A percentile compares a stretch with the other conserved stretches of the same genome.
phyloP scores from a whole-genome alignment of 1,140 invertebrate species.

The Pseudachorutes palmiensis region DNA sequence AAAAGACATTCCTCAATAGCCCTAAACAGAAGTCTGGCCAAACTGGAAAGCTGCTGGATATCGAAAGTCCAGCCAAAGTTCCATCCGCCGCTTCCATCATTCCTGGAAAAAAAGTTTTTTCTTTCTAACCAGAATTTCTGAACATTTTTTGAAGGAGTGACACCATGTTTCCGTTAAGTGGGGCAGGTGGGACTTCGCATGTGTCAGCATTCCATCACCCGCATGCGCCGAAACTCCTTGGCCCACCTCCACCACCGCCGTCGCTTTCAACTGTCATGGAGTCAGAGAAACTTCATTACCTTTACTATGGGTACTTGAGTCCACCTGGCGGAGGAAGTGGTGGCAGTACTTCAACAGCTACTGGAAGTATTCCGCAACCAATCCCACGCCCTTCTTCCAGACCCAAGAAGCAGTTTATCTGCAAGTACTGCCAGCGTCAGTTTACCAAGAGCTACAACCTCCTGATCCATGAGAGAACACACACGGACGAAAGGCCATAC shows the following conservation, averaged over 20 bases:
- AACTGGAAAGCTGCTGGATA: no score
- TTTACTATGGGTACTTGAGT: slow-evolving; percentile 3
- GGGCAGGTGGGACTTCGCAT: background rate
- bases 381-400: slow-evolving; percentile 42
- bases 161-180: background rate
- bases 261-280: background rate
- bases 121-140: no score
- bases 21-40: no score
- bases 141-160: background rate
- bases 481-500: slow-evolving; percentile 96
- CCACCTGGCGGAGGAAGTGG: background rate
- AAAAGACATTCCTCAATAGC: no score
- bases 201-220: slow-evolving; percentile 2
- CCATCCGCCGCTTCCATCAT: background rate
- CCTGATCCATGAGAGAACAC: slow-evolving; percentile 92
- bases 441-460: slow-evolving; percentile 98
- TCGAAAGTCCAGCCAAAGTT: background rate
- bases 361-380: background rate
- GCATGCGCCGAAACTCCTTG: background rate
- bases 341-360: background rate
- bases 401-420: slow-evolving; percentile 65
- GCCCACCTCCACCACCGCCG: background rate
- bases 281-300: slow-evolving; percentile 4
- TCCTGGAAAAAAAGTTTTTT: no score
- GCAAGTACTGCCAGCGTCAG: slow-evolving; percentile 91